Conservation (phyloP, 2,113 vertebrate species). For the Oreochromis spilurus region DNA sequence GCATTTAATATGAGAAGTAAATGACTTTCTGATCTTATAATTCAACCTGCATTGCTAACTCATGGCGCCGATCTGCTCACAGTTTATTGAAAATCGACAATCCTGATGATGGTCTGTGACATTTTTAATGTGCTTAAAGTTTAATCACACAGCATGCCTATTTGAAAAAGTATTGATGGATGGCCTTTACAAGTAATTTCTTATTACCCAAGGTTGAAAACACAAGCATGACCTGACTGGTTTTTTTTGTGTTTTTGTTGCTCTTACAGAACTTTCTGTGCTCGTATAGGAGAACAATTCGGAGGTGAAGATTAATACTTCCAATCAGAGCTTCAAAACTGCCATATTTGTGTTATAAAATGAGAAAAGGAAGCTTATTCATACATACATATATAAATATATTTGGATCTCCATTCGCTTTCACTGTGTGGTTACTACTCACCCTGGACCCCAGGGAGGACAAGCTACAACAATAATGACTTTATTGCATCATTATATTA, state of each 20-base stretch:
- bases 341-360: background rate
- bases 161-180: constrained; percentile 6
- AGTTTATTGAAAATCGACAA: background rate
- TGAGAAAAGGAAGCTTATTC: background rate
- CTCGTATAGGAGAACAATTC: background rate
- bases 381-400: background rate
- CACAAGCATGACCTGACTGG: background rate
- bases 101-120: background rate
- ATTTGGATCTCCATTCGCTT: background rate
- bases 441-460: background rate
- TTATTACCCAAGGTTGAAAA: background rate
- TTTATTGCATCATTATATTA: background rate
- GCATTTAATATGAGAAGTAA: background rate
- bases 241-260: background rate
- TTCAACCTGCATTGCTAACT: background rate
- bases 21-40: background rate
- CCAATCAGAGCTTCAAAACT: background rate
- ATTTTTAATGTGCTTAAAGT: background rate
- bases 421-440: background rate
- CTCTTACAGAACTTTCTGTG: background rate
- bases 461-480: background rate
- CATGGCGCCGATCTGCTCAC: background rate
- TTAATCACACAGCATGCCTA: background rate
- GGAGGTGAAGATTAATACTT: constrained; percentile 9
- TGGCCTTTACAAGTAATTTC: background rate